Evolutionary conservation across 1,140 invertebrate species (phyloP).

Genomic region (Tetraneura akinire): DNA sequence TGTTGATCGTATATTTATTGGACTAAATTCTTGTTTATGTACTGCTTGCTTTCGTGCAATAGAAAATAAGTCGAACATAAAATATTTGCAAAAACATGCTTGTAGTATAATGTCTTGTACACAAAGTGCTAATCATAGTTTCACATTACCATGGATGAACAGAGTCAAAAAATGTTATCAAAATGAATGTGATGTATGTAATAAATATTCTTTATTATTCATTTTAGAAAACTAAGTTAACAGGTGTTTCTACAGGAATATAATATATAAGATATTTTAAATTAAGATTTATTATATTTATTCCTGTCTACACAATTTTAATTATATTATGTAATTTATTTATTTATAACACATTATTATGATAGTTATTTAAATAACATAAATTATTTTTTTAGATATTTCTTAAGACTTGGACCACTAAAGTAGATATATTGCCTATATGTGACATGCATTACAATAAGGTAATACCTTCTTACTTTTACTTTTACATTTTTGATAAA

Average conservation of each 20-base stretch:
- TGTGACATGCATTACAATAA: background rate
- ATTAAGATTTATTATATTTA: too few species aligned
- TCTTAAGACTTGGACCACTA: background rate
- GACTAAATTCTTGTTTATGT: constrained; percentile 1
- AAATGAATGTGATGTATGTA: background rate
- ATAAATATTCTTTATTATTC: too few species aligned
- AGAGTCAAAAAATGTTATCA: background rate
- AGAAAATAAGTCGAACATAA: background rate
- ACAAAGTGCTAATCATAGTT: background rate
- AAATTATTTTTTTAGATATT: background rate
- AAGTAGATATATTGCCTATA: background rate
- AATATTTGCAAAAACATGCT: background rate
- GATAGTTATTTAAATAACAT: too few species aligned
- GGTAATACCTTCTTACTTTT: background rate
- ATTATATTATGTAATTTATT: too few species aligned
- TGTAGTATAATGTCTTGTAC: constrained; percentile 7
- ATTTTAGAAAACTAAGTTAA: too few species aligned
- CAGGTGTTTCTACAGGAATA: too few species aligned
- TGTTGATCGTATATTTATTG: background rate
- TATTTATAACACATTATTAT: too few species aligned
- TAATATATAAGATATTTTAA: too few species aligned
- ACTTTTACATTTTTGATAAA: background rate
- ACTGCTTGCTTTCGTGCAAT: background rate
- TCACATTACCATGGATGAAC: background rate
- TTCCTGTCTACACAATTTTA: too few species aligned